These are phyloP conservation scores for Harpagifer antarcticus DNA, from an alignment of 2,797 vertebrate genomes.

Conservation along the genomic window DNA sequence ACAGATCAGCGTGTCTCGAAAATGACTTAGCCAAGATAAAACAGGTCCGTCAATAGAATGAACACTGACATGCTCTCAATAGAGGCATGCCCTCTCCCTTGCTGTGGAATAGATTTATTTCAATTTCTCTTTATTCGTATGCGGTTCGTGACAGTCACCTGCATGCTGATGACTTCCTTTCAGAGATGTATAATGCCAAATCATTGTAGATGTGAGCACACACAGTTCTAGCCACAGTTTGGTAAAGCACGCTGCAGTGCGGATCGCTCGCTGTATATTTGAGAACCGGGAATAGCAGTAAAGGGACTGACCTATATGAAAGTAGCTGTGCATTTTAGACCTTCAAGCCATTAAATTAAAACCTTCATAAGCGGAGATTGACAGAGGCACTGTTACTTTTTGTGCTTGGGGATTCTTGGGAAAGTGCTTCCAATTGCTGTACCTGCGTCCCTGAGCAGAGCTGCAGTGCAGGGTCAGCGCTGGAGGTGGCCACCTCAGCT, in stretches of 20 bases:
- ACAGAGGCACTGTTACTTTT: constrained; percentile 58
- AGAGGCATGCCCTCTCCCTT: constrained; percentile 44
- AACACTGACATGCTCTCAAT: constrained; percentile 61
- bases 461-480: constrained; percentile 72
- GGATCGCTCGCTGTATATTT: constrained; percentile 35
- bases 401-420: constrained; percentile 56
- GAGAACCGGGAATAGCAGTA: constrained; percentile 37
- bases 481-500: constrained; percentile 72
- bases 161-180: constrained; percentile 40
- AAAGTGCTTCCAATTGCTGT: constrained; percentile 66
- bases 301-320: constrained; percentile 57
- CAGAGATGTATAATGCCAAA: constrained; percentile 22
- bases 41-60: constrained; percentile 55
- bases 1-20: constrained; percentile 42
- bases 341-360: constrained; percentile 59
- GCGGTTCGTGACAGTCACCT: constrained; percentile 54
- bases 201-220: constrained; percentile 34
- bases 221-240: constrained; percentile 8
- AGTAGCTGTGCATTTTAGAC: constrained; percentile 50
- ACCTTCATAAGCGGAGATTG: constrained; percentile 70
- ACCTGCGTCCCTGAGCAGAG: constrained; percentile 59
- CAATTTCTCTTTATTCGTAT: constrained; percentile 50
- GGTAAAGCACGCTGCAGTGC: constrained; percentile 56
- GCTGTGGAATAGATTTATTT: constrained; percentile 60
- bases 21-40: constrained; percentile 39